Percentiles rank a stretch among this genome's conserved stretches.
Evolutionary conservation across 2,113 vertebrate genomes (phyloP).

Genomic region (Caranx melampygus): DNA sequence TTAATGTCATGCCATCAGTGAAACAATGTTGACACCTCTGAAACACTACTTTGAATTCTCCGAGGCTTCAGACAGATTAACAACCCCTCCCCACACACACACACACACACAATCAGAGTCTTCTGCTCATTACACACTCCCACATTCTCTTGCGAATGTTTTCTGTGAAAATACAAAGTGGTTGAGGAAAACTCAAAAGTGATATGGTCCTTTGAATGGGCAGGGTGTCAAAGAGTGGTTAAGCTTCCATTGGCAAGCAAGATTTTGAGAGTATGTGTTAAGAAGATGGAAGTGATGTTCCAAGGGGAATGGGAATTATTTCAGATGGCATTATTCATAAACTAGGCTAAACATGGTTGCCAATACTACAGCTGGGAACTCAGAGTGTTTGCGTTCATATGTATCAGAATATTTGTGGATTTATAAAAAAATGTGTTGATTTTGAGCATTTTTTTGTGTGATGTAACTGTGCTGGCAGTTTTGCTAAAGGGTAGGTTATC

Average conservation of each 20-base stretch:
- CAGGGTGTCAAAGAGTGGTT: slow-evolving; percentile 29
- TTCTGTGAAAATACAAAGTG: slow-evolving; percentile 17
- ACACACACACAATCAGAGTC: neutral
- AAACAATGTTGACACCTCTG: slow-evolving; percentile 43
- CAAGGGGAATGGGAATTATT: slow-evolving; percentile 15
- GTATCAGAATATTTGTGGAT: neutral
- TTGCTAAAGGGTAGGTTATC: slow-evolving; percentile 14
- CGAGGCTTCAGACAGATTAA: slow-evolving; percentile 16
- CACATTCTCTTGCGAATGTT: slow-evolving; percentile 1
- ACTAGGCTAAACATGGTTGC: slow-evolving; percentile 7
- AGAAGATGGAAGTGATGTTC: slow-evolving; percentile 46
- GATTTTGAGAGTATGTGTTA: slow-evolving; percentile 22
- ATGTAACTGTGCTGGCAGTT: slow-evolving; percentile 6
- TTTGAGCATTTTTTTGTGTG: neutral
- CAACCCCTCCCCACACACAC: neutral
- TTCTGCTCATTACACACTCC: neutral
- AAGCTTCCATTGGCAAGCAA: slow-evolving; percentile 21
- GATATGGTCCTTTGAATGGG: slow-evolving; percentile 31
- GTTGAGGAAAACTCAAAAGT: slow-evolving; percentile 14
- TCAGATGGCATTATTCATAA: slow-evolving; percentile 32
- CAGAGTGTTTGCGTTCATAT: neutral
- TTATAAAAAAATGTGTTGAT: neutral
- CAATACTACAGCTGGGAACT: neutral
- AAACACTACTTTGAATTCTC: slow-evolving; percentile 22
- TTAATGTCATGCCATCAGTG: slow-evolving; percentile 44